Conservation (phyloP, 2,888 invertebrate genomes). For the Hoplodrina ambigua region DNA sequence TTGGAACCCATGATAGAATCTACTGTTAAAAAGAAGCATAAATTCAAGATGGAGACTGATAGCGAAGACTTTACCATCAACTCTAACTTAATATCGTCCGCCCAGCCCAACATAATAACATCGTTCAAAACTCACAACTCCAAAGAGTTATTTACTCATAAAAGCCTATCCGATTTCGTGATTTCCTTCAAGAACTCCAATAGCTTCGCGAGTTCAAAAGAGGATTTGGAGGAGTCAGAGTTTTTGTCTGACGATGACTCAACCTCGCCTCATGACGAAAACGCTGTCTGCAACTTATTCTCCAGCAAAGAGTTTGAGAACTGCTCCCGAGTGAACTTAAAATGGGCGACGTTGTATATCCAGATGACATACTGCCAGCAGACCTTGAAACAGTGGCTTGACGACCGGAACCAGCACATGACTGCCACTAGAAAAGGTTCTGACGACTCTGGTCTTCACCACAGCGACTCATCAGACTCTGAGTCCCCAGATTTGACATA, state of each 20-base stretch:
- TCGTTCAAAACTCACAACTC: conserved; percentile 88
- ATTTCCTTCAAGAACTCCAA: conserved; percentile 84
- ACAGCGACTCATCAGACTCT: conserved; percentile 80
- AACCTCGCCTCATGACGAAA: conserved; percentile 69
- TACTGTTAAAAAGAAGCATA: conserved; percentile 79
- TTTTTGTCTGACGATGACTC: conserved; percentile 74
- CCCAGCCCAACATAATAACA: conserved; percentile 82
- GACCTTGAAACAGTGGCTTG: conserved; percentile 94
- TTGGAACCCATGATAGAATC: conserved; percentile 92
- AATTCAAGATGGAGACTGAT: conserved; percentile 81
- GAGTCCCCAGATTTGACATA: conserved; percentile 77
- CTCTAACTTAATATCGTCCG: conserved; percentile 76
- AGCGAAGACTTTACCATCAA: conserved; percentile 78
- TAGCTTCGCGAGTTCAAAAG: conserved; percentile 75
- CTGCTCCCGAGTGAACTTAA: conserved; percentile 87
- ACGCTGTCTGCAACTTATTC: conserved; percentile 81
- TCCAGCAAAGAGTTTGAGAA: conserved; percentile 79
- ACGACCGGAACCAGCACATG: conserved; percentile 89
- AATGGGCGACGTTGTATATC: conserved; percentile 94
- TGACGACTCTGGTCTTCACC: conserved; percentile 78
- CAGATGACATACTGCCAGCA: conserved; percentile 96
- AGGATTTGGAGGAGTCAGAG: conserved; percentile 75
- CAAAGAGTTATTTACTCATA: conserved; percentile 79
- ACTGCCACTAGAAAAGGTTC: conserved; percentile 76
- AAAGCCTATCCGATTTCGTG: conserved; percentile 83